A percentile compares a stretch with the other conserved stretches of the same genome.
phyloP scores from a whole-genome alignment of 2,113 vertebrate species.

The Misgurnus anguillicaudatus region DNA sequence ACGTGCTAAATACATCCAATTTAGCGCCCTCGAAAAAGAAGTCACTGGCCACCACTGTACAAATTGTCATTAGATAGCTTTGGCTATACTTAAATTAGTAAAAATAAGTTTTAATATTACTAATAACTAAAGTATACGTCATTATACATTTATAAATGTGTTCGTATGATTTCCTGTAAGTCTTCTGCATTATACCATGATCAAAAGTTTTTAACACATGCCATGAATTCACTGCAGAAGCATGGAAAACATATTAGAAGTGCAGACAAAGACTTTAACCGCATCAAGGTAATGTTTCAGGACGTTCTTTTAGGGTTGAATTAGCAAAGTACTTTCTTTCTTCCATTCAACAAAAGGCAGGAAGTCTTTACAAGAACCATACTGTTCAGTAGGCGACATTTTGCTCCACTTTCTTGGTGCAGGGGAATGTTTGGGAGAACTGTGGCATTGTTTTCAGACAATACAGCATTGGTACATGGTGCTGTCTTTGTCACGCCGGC shows the following conservation, averaged over 20 bases:
- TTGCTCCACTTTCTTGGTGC: slow-evolving; percentile 37
- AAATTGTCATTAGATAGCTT: too few relatives aligned
- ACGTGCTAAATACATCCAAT: too few relatives aligned
- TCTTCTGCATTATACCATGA: too few relatives aligned
- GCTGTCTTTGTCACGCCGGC: slow-evolving; percentile 36
- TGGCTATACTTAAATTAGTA: too few relatives aligned
- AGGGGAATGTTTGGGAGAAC: slow-evolving; percentile 43
- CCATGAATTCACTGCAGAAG: not conserved
- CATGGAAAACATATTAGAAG: not conserved
- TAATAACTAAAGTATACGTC: too few relatives aligned
- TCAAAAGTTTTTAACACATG: too few relatives aligned
- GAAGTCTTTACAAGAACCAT: slow-evolving; percentile 40
- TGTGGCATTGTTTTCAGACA: slow-evolving; percentile 49
- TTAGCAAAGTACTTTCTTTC: not conserved
- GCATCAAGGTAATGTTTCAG: slow-evolving; percentile 1
- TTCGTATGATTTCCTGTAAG: too few relatives aligned
- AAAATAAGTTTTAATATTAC: too few relatives aligned
- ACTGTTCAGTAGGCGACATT: slow-evolving; percentile 37
- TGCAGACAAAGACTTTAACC: not conserved
- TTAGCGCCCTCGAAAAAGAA: too few relatives aligned
- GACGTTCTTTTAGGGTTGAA: not conserved
- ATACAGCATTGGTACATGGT: slow-evolving; percentile 30
- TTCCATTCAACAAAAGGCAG: slow-evolving; percentile 30
- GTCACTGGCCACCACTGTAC: too few relatives aligned
- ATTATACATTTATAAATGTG: too few relatives aligned